Conservation (phyloP, 1,140 invertebrate species). For the Ganaspis sp. region DNA sequence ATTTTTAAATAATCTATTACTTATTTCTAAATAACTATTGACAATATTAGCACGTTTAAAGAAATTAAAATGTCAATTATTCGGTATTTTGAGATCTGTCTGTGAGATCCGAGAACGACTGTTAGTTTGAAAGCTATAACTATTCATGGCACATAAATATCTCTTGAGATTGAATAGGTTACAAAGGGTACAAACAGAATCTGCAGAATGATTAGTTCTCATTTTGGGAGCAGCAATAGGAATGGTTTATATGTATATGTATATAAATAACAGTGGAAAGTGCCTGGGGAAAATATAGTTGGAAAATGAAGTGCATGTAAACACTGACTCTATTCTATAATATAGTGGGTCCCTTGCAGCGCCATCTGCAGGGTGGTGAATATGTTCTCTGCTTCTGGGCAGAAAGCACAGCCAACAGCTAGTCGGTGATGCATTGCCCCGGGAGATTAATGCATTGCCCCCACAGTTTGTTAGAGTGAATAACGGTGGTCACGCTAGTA, state of each 20-base stretch:
- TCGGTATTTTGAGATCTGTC: no score
- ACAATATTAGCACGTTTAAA: no score
- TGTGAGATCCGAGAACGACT: no score
- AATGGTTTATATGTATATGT: background rate
- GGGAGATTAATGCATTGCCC: slow-evolving; percentile 69
- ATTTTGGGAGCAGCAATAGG: background rate
- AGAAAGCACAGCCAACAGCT: slow-evolving; percentile 49
- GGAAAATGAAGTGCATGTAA: slow-evolving; percentile 26
- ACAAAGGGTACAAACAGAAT: background rate
- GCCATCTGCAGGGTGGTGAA: slow-evolving; percentile 26
- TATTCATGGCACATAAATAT: background rate
- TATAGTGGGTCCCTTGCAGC: slow-evolving; percentile 23
- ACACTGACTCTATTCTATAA: slow-evolving; percentile 2
- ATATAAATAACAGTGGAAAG: background rate
- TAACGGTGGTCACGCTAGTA: slow-evolving; percentile 66
- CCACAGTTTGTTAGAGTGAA: slow-evolving; percentile 69
- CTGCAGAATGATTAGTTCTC: background rate
- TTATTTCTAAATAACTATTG: no score
- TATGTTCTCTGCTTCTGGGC: slow-evolving; percentile 43
- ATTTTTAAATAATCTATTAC: no score
- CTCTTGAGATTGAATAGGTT: background rate
- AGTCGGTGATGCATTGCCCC: slow-evolving; percentile 68
- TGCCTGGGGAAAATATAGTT: slow-evolving; percentile 3
- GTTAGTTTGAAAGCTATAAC: no score
- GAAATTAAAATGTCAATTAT: no score